Evolutionary conservation across 2,797 vertebrate species (phyloP), one percentile per base, ranked within the genome.

Genomic region (Prunella strophiata): DNA sequence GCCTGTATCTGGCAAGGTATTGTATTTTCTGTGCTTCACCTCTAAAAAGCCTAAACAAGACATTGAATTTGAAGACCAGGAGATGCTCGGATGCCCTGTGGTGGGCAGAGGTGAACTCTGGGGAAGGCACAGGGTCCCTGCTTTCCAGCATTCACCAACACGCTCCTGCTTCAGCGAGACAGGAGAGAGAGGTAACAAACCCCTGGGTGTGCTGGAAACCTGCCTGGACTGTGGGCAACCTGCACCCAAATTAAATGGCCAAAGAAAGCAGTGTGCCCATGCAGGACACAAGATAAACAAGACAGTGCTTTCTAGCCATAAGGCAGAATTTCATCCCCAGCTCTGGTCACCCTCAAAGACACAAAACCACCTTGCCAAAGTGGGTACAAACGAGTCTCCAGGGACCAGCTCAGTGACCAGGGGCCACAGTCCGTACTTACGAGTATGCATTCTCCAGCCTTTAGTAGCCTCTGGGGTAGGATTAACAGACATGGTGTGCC

Each of bases 101-200:
- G 40, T 10, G 16, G 16, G 61, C 57, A 71, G 54, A 30, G 45
- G 18, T 21, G 40, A 51, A 38, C 71, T 23, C 8, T 65, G 54
- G 45, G 34, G 40, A 88, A 45, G 51, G 58, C 4, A 6, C 17
- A 45, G 21, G 9, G 12, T 43, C 27, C 23, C 50, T 52, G 1
- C 8, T 50, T 65, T 42, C 51, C 0, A 0, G 25, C 10, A 76
- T 8, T 23, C 1, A 6, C 23, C 26, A 26, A 13, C 23, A 22
- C 0, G 0, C 6, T 36, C 7, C 32, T 3, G 6, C 23, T 74
- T 30, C 42, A 74, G 61, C 0, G 0, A 80, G 50, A 89, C 32
- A 43, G 42, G 15, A 65, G 22, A 85, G 62, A 68, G 22, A 23
- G 57, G 26, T 22, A 52, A 21, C 13, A 61, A 50, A 48, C 5